These are phyloP conservation scores for Chlamydotis undulata DNA, from an alignment of 2,113 vertebrate genomes.

Conservation along the genomic window DNA sequence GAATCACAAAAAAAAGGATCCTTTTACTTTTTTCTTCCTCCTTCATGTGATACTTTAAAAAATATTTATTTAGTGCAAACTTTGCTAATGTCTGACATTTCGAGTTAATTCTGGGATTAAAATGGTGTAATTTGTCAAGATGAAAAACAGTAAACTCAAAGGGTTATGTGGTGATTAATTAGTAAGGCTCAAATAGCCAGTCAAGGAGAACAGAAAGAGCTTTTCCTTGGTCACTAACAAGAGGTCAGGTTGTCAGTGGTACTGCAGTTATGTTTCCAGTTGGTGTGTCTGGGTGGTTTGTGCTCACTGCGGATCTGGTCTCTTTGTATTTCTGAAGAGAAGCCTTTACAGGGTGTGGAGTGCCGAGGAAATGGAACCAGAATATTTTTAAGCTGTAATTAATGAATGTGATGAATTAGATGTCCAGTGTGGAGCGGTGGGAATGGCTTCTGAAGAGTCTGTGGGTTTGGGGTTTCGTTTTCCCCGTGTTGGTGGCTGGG, in stretches of 20 bases:
- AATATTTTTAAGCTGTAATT: neutral
- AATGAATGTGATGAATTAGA: neutral
- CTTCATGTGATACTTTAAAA: neutral
- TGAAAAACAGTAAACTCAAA: neutral
- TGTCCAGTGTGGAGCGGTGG: fast-evolving
- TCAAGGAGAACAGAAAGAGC: neutral
- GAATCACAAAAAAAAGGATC: neutral
- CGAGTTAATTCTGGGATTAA: neutral
- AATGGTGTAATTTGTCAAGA: neutral
- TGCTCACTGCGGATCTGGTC: neutral
- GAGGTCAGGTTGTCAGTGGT: neutral
- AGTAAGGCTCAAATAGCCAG: neutral
- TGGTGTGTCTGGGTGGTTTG: neutral
- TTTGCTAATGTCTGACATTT: conserved; percentile 10
- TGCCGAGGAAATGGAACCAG: neutral
- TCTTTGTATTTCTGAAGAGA: neutral
- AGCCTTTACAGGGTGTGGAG: neutral
- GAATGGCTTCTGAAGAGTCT: neutral
- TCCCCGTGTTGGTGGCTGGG: neutral
- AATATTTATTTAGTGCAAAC: neutral
- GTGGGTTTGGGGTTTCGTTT: neutral
- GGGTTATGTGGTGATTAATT: neutral
- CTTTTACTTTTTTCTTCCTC: neutral
- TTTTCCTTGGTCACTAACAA: neutral
- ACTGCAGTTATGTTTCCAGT: neutral